A percentile compares a stretch with the other conserved stretches of the same genome.
These are phyloP conservation scores for Sakesphorus luctuosus DNA, from an alignment of 2,113 vertebrate species.

Conservation along the genomic window DNA sequence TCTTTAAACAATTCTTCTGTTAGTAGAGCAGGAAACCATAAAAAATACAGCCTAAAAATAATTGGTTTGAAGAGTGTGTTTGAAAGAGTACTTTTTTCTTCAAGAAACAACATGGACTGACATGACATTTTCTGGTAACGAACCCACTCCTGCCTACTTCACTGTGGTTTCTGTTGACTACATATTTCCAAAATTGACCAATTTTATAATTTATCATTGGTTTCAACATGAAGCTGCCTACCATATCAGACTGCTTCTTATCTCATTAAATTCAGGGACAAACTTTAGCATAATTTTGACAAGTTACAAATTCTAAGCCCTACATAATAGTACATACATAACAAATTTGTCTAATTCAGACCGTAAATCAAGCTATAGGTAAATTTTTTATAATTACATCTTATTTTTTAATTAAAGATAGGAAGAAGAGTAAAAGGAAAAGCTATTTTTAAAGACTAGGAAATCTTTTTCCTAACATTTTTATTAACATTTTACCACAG, in stretches of 20 bases:
- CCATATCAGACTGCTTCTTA: not conserved
- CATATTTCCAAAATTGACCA: not conserved
- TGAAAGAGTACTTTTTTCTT: not conserved
- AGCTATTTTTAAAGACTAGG: not conserved
- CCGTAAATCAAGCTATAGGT: not conserved
- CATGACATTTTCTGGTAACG: not conserved
- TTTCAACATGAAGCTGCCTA: not conserved
- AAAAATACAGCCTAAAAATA: not conserved
- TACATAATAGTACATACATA: not conserved
- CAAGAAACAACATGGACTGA: not conserved
- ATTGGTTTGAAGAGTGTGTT: not conserved
- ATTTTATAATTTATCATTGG: not conserved
- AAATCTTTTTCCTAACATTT: not conserved
- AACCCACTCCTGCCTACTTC: not conserved
- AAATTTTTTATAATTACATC: not conserved
- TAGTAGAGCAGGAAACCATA: not conserved
- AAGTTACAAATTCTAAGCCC: not conserved
- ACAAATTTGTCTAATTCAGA: not conserved
- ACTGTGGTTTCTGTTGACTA: not conserved
- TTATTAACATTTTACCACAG: not conserved
- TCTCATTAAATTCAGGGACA: not conserved
- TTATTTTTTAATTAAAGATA: not conserved
- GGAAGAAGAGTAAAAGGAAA: not conserved
- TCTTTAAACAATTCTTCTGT: not conserved
- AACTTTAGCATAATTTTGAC: not conserved